phyloP scores from a whole-genome alignment of 2,888 invertebrate genomes.

The Cataglyphis livida region DNA sequence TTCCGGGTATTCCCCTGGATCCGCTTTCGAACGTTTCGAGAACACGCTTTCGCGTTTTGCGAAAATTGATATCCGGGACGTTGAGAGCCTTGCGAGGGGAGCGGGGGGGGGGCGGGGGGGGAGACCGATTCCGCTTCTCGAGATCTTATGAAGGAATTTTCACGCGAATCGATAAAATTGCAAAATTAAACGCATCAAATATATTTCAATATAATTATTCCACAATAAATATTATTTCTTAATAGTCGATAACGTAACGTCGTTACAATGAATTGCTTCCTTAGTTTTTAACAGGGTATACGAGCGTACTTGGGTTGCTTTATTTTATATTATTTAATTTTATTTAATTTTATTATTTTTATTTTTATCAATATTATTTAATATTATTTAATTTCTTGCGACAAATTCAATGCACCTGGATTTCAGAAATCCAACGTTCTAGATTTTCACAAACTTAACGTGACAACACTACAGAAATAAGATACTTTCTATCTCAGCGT shows the following conservation, averaged over 20 bases:
- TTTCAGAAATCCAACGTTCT: not conserved
- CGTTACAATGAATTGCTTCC: not conserved
- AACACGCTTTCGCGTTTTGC: conserved; percentile 17
- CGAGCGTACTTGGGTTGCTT: no score
- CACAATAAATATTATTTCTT: not conserved
- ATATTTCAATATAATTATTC: not conserved
- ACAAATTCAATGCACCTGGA: not conserved
- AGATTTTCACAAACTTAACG: not conserved
- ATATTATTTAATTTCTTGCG: not conserved
- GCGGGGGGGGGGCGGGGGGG: no score
- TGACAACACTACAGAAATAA: not conserved
- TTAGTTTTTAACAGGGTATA: not conserved
- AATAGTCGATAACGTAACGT: not conserved
- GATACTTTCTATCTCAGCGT: not conserved
- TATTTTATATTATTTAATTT: not conserved
- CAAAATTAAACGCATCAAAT: not conserved
- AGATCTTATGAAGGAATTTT: not conserved
- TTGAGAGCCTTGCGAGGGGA: not conserved
- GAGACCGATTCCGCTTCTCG: not conserved
- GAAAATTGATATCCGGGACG: conserved; percentile 31
- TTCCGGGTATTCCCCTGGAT: conserved; percentile 8
- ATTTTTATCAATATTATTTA: no score
- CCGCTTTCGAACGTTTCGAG: conserved; percentile 31
- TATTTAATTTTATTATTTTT: no score
- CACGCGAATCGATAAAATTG: not conserved